phyloP scores from a whole-genome alignment of 1,140 invertebrate genomes.

The Medauroidea extradentata region DNA sequence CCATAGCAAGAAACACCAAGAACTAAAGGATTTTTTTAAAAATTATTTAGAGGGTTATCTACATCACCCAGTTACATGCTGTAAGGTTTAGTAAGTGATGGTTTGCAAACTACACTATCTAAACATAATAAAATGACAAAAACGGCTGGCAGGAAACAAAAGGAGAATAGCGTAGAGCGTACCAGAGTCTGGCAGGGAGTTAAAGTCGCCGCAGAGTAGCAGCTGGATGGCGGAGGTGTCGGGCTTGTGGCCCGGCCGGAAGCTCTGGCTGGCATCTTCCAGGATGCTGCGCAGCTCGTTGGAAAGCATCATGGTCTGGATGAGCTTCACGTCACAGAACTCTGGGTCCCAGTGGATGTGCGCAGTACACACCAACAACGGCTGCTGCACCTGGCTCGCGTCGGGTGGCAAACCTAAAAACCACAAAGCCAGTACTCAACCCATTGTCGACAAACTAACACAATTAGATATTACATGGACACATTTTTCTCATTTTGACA shows the following conservation, averaged over 20 bases:
- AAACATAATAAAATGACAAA: background rate
- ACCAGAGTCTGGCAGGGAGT: constrained; percentile 97
- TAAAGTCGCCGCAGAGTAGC: constrained; percentile 96
- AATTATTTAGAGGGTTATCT: too few relatives aligned
- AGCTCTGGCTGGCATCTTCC: constrained; percentile 63
- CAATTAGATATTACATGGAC: too few relatives aligned
- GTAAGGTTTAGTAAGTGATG: background rate
- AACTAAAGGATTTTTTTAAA: too few relatives aligned
- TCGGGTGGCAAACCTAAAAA: constrained; percentile 62
- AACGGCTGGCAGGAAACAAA: background rate
- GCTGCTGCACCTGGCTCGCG: constrained; percentile 70
- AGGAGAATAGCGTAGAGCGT: constrained; percentile 22
- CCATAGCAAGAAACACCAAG: too few relatives aligned
- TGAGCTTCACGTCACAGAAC: constrained; percentile 99
- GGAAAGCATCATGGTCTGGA: constrained; percentile 99
- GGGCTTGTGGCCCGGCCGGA: constrained; percentile 56
- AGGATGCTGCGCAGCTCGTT: constrained; percentile 83
- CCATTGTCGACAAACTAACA: too few relatives aligned
- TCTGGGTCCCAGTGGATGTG: constrained; percentile 99
- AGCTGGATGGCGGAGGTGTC: constrained; percentile 84
- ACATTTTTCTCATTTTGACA: too few relatives aligned
- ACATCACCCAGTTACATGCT: too few relatives aligned
- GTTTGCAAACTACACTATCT: background rate
- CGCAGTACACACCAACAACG: constrained; percentile 92
- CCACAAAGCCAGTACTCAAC: too few relatives aligned